These are phyloP conservation scores for Euzophera pinguis DNA, from an alignment of 2,888 invertebrate genomes.

Conservation along the genomic window DNA sequence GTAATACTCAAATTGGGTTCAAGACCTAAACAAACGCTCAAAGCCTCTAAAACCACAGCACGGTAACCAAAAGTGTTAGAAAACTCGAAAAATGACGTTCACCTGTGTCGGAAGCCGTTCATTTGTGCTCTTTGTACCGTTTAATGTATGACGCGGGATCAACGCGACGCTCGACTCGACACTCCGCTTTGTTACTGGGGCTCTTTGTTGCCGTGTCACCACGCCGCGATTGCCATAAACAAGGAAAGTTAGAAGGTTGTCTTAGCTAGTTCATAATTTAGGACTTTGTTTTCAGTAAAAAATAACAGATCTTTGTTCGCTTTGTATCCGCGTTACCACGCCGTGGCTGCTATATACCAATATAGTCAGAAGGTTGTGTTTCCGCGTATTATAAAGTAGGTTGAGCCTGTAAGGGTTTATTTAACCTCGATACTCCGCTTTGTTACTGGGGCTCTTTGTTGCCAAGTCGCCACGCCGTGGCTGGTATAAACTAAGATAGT, in stretches of 20 bases:
- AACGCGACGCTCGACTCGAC: constrained; percentile 1
- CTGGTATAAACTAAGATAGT: not conserved
- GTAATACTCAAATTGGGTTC: not conserved
- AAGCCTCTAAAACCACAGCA: not conserved
- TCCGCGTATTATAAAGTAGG: no score
- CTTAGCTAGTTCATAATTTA: not conserved
- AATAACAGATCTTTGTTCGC: no score
- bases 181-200: not conserved
- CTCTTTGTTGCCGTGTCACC: constrained; percentile 1
- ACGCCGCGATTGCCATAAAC: not conserved
- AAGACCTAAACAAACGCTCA: not conserved
- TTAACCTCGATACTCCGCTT: constrained; percentile 4
- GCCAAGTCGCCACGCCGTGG: not conserved
- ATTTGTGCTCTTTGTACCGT: constrained; percentile 19
- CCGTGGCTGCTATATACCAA: no score
- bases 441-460: not conserved
- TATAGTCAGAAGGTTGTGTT: no score
- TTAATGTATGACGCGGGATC: constrained; percentile 21
- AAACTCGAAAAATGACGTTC: constrained; percentile 25
- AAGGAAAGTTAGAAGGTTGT: not conserved
- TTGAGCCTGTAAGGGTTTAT: no score
- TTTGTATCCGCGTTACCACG: no score
- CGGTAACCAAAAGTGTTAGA: constrained; percentile 14
- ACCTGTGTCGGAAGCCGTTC: constrained; percentile 23
- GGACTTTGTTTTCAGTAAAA: no score